Percentiles rank a stretch among this genome's conserved stretches.
Evolutionary conservation across 2,797 vertebrate genomes (phyloP).

Genomic region (Pseudochirops cupreus): DNA sequence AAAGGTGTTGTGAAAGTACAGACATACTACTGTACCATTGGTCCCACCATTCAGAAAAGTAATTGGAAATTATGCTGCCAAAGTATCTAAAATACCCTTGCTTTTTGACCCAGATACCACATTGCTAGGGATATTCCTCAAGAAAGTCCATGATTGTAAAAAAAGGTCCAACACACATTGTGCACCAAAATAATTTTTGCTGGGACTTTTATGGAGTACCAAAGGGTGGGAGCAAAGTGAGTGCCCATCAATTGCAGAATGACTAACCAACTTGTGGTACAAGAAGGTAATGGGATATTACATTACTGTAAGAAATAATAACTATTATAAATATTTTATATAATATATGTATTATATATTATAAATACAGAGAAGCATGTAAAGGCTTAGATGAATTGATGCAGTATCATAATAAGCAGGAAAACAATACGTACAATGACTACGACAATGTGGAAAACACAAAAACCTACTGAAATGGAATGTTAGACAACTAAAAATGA

Average conservation of each 20-base stretch:
- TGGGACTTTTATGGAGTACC: neutral
- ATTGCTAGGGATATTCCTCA: neutral
- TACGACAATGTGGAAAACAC: neutral
- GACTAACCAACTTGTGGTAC: neutral
- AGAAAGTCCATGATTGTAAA: neutral
- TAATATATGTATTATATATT: neutral
- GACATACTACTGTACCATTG: neutral
- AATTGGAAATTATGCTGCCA: neutral
- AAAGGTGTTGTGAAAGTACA: neutral
- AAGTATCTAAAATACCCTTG: neutral
- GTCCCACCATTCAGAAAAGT: neutral
- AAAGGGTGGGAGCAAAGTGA: neutral
- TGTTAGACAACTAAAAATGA: neutral
- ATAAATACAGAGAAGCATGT: neutral
- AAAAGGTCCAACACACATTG: neutral
- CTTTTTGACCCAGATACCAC: neutral
- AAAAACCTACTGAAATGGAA: neutral
- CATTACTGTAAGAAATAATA: neutral
- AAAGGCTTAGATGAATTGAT: neutral
- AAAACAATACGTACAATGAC: neutral
- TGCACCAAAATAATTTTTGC: neutral
- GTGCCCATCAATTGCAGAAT: neutral
- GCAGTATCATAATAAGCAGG: neutral
- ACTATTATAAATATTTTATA: neutral
- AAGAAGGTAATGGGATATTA: neutral